Percentiles rank a stretch among this genome's conserved stretches.
These are phyloP conservation scores for Xiphophorus birchmanni DNA, from an alignment of 2,797 vertebrate species.

Conservation along the genomic window DNA sequence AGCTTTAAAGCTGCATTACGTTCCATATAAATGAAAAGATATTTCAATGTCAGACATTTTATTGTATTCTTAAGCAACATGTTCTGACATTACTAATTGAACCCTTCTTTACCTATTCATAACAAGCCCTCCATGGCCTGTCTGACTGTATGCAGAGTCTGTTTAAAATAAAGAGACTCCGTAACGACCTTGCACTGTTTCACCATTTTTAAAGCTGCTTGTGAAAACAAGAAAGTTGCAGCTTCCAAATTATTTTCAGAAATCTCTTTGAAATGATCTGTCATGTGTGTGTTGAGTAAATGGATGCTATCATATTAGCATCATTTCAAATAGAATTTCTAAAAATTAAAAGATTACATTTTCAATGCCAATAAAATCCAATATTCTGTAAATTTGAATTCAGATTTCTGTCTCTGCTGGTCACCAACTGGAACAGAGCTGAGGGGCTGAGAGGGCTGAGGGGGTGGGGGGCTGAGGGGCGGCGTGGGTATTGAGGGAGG, in stretches of 20 bases:
- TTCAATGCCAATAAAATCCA: background rate
- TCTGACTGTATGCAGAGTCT: background rate
- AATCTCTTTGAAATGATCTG: background rate
- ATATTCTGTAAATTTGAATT: background rate
- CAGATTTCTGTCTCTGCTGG: background rate
- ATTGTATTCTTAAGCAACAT: background rate
- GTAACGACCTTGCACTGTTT: background rate
- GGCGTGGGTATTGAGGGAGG: background rate
- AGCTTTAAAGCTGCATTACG: background rate
- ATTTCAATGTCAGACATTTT: background rate
- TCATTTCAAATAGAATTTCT: background rate
- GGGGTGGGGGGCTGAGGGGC: too few relatives aligned
- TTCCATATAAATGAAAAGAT: background rate
- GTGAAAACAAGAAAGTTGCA: background rate
- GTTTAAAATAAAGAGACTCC: background rate
- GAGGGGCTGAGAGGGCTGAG: background rate
- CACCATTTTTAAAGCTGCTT: background rate
- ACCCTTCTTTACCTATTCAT: slow-evolving; percentile 3
- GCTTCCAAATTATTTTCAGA: background rate
- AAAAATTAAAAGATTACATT: background rate
- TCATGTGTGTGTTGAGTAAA: background rate
- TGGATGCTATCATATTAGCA: background rate
- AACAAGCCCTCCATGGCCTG: background rate
- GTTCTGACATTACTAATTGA: background rate
- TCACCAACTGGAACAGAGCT: slow-evolving; percentile 8